Evolutionary conservation across 1,140 invertebrate species (phyloP).

Genomic region (Amyelois transitella): DNA sequence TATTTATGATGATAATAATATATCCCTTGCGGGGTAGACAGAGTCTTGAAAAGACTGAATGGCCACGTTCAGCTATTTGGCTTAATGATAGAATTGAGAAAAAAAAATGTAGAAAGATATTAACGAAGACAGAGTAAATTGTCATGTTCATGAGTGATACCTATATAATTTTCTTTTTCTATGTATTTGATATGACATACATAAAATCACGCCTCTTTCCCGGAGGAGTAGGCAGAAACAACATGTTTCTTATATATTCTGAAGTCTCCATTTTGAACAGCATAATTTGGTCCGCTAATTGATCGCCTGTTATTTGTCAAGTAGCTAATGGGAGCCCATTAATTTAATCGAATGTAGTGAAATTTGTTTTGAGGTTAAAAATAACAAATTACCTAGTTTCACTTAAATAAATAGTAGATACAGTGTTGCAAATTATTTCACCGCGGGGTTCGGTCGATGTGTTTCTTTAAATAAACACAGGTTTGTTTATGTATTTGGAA

Average conservation of each 20-base stretch:
- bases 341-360: constrained; percentile 20
- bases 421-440: constrained; percentile 22
- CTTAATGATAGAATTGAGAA: too few species aligned
- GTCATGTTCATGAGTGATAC: too few species aligned
- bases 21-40: too few species aligned
- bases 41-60: too few species aligned
- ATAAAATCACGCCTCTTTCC: too few species aligned
- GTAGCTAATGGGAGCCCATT: constrained; percentile 16
- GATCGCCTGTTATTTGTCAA: constrained; percentile 7
- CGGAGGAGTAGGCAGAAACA: too few species aligned
- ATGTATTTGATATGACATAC: too few species aligned
- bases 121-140: too few species aligned
- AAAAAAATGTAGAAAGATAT: too few species aligned
- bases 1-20: too few species aligned
- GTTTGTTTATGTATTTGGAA: constrained; percentile 51
- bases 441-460: constrained; percentile 28
- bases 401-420: constrained; percentile 4
- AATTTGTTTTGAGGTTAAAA: not conserved
- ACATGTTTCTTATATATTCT: not conserved
- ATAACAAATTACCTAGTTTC: not conserved
- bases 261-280: constrained; percentile 7
- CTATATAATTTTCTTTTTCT: too few species aligned
- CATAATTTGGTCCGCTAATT: constrained; percentile 20
- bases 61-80: too few species aligned
- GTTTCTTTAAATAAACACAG: constrained; percentile 64